Base-by-base conservation (phyloP, 2,113 vertebrate genomes). In the Atrichornis clamosus region DNA sequence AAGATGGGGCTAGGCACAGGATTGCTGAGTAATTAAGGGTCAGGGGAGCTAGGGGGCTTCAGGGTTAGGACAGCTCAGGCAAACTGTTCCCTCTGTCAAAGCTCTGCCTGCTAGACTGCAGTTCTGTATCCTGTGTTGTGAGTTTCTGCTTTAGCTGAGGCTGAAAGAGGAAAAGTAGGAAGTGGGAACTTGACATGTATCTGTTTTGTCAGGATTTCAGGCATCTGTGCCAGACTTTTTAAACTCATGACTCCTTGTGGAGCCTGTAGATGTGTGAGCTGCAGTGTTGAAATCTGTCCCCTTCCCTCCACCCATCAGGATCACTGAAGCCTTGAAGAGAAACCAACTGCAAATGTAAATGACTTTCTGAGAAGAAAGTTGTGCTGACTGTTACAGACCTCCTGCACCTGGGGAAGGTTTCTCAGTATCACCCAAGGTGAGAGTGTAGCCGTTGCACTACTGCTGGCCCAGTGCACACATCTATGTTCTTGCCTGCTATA, bases 351-450 rank as follows among this genome's bases (percentile, higher is more conserved):
- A 86, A 65, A 96, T 95, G 95, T 96, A 96, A 95, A 97, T 88
- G 24, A 96, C 95, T 96, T 96, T 96, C 96, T 96, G 92, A 96
- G 93, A 96, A 95, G 90, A 93, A 96, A 92, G 88, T 87, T 76
- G 39, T 4, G 1, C 24, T 68, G 73, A 46, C 90, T 94, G 56
- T 96, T 96, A 81, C 73, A 92, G 83, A 80, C 88, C 44, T 89
- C 86, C 86, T 75, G 88, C 93, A 78, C 79, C 90, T 94, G 93
- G 68, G 33, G 76, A 84, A 60, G 75, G 56, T 84, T 97, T 96
- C 79, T 93, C 90, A 81, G 90, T 95, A 89, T 93, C 13, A 6
- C 52, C 83, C 85, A 90, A 86, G 83, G 90, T 94, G 83, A 95
- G 90, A 92, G 37, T 75, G 52, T 60, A 64, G 76, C 65, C 1